Percentiles rank a stretch among this genome's conserved stretches.
phyloP scores from a whole-genome alignment of 1,140 invertebrate species.

The Drosophila pruinosa region DNA sequence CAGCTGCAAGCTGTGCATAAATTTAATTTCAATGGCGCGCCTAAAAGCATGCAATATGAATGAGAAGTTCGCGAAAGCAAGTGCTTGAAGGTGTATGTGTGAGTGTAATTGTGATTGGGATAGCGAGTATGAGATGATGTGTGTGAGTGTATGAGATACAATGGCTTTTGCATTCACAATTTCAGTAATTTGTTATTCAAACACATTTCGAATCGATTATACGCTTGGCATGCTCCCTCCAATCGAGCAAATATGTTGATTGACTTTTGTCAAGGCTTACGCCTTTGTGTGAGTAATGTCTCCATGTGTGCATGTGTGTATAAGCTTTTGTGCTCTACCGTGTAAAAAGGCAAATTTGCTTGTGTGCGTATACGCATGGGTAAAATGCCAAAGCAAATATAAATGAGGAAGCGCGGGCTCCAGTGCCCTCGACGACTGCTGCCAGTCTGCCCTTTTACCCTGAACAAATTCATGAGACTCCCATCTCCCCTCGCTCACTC shows the following conservation, averaged over 20 bases:
- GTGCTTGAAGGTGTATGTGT: not conserved
- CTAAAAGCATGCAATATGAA: conserved; percentile 40
- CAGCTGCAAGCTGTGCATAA: conserved; percentile 56
- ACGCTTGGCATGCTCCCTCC: conserved; percentile 71
- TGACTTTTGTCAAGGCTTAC: conserved; percentile 77
- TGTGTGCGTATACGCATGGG: conserved; percentile 19
- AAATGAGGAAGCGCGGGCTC: conserved; percentile 70
- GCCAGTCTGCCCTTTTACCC: conserved; percentile 46
- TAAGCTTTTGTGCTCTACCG: conserved; percentile 31
- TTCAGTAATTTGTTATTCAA: conserved; percentile 80
- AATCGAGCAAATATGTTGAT: conserved; percentile 79
- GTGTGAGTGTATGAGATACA: conserved; percentile 38
- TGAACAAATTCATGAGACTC: conserved; percentile 30
- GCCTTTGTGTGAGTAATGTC: conserved; percentile 6
- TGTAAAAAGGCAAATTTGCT: conserved; percentile 27
- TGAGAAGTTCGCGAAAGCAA: conserved; percentile 1
- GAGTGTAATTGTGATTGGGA: not conserved
- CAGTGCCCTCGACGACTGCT: not conserved
- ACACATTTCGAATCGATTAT: conserved; percentile 80
- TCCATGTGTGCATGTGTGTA: not conserved
- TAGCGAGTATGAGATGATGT: not conserved
- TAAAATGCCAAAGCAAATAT: conserved; percentile 69
- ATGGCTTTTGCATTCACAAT: conserved; percentile 71
- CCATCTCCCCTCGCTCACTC: too few relatives aligned
- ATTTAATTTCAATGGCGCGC: conserved; percentile 48